These are phyloP conservation scores for cat (Felis catus) DNA, from an alignment of 2,113 vertebrate genomes.

Conservation along the genomic window DNA sequence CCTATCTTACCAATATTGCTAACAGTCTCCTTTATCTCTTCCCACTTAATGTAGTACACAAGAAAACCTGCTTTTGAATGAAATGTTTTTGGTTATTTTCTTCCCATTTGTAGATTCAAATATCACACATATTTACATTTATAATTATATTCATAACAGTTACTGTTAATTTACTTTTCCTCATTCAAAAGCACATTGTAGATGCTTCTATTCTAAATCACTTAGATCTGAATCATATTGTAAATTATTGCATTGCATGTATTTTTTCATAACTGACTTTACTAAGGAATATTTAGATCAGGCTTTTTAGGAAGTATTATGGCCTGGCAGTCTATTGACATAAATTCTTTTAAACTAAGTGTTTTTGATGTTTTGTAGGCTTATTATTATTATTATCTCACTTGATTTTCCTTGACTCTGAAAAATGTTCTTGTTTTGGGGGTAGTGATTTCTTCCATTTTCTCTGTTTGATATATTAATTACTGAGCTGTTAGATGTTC, in stretches of 20 bases:
- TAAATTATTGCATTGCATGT: background rate
- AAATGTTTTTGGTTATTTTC: background rate
- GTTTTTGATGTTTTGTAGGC: background rate
- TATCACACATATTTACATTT: background rate
- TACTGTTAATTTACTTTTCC: background rate
- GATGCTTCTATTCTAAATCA: background rate
- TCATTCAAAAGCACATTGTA: background rate
- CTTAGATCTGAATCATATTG: background rate
- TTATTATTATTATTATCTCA: background rate
- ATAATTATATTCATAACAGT: background rate
- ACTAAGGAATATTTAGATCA: background rate
- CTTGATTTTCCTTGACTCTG: background rate
- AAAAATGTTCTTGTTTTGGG: background rate
- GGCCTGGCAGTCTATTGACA: background rate
- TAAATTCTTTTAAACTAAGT: background rate
- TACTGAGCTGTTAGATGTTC: background rate
- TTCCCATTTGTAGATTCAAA: background rate
- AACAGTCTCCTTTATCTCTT: background rate
- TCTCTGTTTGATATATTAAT: background rate
- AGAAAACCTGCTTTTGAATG: background rate
- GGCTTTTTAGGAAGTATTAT: background rate
- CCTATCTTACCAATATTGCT: background rate
- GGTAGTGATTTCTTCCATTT: background rate
- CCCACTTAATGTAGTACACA: background rate
- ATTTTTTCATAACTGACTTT: background rate